Percentiles rank a stretch among this genome's conserved stretches.
Conservation (phyloP, 2,888 invertebrate genomes). For the Ichneumoninae sp. region DNA sequence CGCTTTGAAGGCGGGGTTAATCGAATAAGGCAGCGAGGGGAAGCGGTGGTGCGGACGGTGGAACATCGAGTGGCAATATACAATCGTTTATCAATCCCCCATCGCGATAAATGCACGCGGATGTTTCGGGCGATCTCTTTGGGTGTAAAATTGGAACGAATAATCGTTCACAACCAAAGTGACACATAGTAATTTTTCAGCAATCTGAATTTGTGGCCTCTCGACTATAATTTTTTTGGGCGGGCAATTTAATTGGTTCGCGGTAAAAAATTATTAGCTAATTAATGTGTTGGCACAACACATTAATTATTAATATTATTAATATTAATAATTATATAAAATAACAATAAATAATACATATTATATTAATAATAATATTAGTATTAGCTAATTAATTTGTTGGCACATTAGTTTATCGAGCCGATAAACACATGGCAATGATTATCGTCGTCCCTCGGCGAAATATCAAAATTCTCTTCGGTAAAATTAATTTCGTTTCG, state of each 20-base stretch:
- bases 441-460: background rate
- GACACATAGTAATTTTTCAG: background rate
- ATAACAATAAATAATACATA: too few relatives aligned
- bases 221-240: background rate
- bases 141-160: background rate
- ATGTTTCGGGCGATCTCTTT: background rate
- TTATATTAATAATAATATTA: too few relatives aligned
- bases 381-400: background rate
- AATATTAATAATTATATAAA: too few relatives aligned
- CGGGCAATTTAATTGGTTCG: background rate
- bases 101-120: slow-evolving; percentile 4
- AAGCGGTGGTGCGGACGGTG: slow-evolving; percentile 35
- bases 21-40: slow-evolving; percentile 50
- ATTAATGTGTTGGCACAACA: background rate
- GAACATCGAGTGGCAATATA: slow-evolving; percentile 50
- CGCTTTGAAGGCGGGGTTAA: slow-evolving; percentile 55
- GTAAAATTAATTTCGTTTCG: too few relatives aligned
- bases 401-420: background rate
- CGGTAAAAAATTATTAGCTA: background rate
- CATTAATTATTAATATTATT: too few relatives aligned
- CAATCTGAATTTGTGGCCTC: background rate
- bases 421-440: background rate
- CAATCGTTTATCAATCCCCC: slow-evolving; percentile 48
- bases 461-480: too few relatives aligned
- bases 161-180: background rate